phyloP scores from a whole-genome alignment of 1,140 invertebrate species.

The Stegodyphus mimosarum region DNA sequence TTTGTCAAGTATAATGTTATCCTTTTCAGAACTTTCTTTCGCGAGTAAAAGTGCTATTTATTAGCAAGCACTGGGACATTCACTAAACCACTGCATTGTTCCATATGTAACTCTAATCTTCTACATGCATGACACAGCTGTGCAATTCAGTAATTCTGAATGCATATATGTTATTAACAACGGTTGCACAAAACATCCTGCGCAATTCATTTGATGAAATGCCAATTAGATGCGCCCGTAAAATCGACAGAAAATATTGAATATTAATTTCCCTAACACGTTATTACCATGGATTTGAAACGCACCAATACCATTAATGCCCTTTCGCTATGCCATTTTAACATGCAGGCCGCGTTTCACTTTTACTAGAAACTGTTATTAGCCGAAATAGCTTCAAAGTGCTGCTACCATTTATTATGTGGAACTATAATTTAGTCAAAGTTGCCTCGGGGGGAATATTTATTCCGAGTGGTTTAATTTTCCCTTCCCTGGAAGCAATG shows the following conservation, averaged over 20 bases:
- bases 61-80: too few relatives aligned
- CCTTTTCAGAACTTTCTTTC: too few relatives aligned
- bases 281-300: background rate
- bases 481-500: background rate
- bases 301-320: background rate
- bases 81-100: too few relatives aligned
- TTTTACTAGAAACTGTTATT: slow-evolving; percentile 1
- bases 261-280: background rate
- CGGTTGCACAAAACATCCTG: background rate
- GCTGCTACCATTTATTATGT: slow-evolving; percentile 12
- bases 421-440: slow-evolving; percentile 15
- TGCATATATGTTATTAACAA: too few relatives aligned
- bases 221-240: slow-evolving; percentile 2
- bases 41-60: too few relatives aligned
- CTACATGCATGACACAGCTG: too few relatives aligned
- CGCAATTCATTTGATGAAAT: slow-evolving; percentile 16
- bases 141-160: too few relatives aligned
- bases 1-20: too few relatives aligned
- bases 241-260: background rate
- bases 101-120: too few relatives aligned
- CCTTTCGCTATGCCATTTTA: background rate
- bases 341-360: slow-evolving; percentile 2
- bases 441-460: slow-evolving; percentile 13
- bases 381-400: slow-evolving; percentile 30
- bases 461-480: slow-evolving; percentile 22